Conservation (phyloP, 2,797 vertebrate genomes). For the Staurois parvus region DNA sequence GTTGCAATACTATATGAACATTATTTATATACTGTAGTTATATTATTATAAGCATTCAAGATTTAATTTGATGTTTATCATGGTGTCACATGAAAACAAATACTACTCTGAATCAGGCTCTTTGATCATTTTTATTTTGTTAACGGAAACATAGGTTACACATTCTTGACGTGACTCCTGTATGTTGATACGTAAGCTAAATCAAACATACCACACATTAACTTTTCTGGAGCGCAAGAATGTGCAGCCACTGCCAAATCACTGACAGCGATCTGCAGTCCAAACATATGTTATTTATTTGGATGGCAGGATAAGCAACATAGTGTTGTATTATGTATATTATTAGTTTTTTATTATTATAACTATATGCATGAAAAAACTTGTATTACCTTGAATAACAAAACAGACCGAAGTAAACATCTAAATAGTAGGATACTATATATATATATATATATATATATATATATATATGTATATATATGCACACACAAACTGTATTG, state of each 20-base stretch:
- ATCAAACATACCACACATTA: constrained; percentile 20
- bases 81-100: constrained; percentile 1
- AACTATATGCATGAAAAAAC: not conserved
- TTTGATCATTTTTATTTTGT: constrained; percentile 28
- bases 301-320: not conserved
- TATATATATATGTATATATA: no score
- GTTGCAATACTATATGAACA: not conserved
- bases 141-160: constrained; percentile 13
- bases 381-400: not conserved
- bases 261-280: not conserved
- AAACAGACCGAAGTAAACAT: no score
- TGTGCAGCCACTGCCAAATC: constrained; percentile 10
- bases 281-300: constrained; percentile 4
- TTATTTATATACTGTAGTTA: not conserved
- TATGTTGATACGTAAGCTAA: constrained; percentile 1
- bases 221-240: constrained; percentile 4
- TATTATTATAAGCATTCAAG: constrained; percentile 2
- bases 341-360: not conserved
- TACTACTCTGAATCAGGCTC: not conserved
- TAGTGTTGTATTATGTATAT: not conserved
- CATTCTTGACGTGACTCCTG: constrained; percentile 8
- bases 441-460: no score
- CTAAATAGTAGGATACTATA: no score
- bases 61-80: not conserved
- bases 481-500: no score